Evolutionary conservation across 2,888 invertebrate genomes (phyloP), one percentile per base, ranked within the genome.

Genomic region (Microplitis manilae): DNA sequence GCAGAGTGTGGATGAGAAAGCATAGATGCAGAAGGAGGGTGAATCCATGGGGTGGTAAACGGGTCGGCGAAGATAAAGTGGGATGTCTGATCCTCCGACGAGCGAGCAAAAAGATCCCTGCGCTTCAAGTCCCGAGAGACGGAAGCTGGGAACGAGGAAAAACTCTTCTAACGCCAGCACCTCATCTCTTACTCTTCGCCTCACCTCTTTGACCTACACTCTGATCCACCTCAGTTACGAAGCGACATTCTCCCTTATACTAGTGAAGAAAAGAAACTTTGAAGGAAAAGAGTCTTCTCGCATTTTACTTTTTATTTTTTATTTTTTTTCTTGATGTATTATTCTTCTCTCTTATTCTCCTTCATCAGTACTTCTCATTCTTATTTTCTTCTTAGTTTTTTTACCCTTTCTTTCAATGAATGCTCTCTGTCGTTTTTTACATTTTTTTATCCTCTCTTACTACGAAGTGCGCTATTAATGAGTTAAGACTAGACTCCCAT

Each of bases 61-160:
- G 91, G 90, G 90, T 90, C 92, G 92, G 91, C 90, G 90, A 82
- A 86, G 89, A 89, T 89, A 90, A 90, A 89, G 90, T 89, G 88
- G 90, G 88, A 89, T 87, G 90, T 89, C 90, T 89, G 90, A 89
- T 89, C 90, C 89, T 89, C 88, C 87, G 87, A 85, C 87, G 88
- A 88, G 88, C 86, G 87, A 88, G 89, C 87, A 89, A 89, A 90
- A 90, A 90, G 89, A 90, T 89, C 87, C 81, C 76, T 73, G 79
- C 81, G 79, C 83, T 80, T 81, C 82, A 77, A 83, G 83, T 81
- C 81, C 81, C 82, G 81, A 82, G 84, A 85, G 85, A 85, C 84
- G 84, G 84, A 83, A 84, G 80, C 82, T 65, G 78, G 81, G 84
- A 83, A 84, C 83, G 83, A 83, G 85, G 83, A 85, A 85, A 85